phyloP scores from a whole-genome alignment of 2,113 vertebrate species.

The Catharus fuscescens region DNA sequence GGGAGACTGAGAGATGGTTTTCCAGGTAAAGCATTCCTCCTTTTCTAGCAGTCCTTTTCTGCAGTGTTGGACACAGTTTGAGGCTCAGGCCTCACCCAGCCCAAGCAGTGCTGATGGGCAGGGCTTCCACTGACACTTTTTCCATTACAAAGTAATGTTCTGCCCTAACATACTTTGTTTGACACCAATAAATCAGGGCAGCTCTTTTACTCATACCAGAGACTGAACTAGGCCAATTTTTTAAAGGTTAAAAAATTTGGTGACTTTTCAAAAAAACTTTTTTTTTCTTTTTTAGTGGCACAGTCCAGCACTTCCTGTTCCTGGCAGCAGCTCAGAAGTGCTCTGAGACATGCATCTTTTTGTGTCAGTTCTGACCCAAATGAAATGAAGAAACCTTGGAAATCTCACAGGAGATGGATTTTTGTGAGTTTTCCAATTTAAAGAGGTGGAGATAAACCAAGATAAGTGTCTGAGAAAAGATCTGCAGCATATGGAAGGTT shows the following conservation, averaged over 20 bases:
- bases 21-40: not conserved
- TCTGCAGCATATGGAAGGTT: constrained; percentile 2
- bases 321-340: constrained; percentile 32
- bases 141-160: constrained; percentile 26
- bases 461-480: constrained; percentile 14
- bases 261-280: constrained; percentile 42
- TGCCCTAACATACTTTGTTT: constrained; percentile 32
- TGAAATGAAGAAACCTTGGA: constrained; percentile 25
- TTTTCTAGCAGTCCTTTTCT: not conserved
- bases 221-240: not conserved
- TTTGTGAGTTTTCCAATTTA: constrained; percentile 60
- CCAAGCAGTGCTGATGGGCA: not conserved
- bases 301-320: constrained; percentile 45
- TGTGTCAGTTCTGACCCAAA: constrained; percentile 33
- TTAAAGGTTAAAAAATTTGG: constrained; percentile 31
- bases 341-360: constrained; percentile 33
- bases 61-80: not conserved
- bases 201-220: not conserved
- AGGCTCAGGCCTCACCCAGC: not conserved
- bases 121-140: not conserved
- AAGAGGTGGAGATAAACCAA: constrained; percentile 52
- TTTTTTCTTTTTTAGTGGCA: not conserved
- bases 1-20: not conserved
- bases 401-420: constrained; percentile 41
- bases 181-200: constrained; percentile 41